Base-by-base conservation (phyloP, 2,797 vertebrate genomes). In the Chlorospingus flavigularis region DNA sequence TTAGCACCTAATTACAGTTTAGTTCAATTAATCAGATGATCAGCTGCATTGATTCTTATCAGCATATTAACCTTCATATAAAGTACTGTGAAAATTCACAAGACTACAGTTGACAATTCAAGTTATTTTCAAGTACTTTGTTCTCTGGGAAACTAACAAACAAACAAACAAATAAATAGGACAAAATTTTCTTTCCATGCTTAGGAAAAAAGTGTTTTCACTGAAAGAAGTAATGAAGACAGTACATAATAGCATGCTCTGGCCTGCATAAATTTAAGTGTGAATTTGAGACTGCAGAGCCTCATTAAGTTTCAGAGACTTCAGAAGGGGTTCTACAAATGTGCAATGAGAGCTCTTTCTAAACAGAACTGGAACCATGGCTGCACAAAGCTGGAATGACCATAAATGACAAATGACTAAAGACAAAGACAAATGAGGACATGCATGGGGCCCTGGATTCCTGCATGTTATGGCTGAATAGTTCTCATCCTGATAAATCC, bases 1-100 rank as follows among this genome's bases (percentile, higher is more conserved):
- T 96, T 94, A 93, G 73, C 73, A 94, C 48, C 66, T 95, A 96
- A 96, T 96, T 95, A 89, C 80, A 94, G 57, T 94, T 95, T 94
- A 84, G 68, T 95, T 91, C 87, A 86, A 83, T 91, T 96, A 96
- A 95, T 97, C 91, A 87, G 57, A 79, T 63, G 74, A 97, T 95
- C 72, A 84, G 23, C 63, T 77, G 90, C 90, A 92, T 92, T 88
- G 95, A 95, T 96, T 95, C 30, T 92, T 95, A 96, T 96, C 95
- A 96, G 72, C 35, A 89, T 80, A 96, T 92, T 92, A 95, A 86
- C 47, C 72, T 66, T 89, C 71, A 54, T 87, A 66, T 25, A 87
- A 78, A 93, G 35, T 42, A 37, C 19, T 84, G 58, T 17, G 42
- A 89, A 86, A 89, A 95, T 81, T 70, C 67, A 70, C 43, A 66